Conservation (phyloP, 2,888 invertebrate genomes). For the Pachymerium ferrugineum region DNA sequence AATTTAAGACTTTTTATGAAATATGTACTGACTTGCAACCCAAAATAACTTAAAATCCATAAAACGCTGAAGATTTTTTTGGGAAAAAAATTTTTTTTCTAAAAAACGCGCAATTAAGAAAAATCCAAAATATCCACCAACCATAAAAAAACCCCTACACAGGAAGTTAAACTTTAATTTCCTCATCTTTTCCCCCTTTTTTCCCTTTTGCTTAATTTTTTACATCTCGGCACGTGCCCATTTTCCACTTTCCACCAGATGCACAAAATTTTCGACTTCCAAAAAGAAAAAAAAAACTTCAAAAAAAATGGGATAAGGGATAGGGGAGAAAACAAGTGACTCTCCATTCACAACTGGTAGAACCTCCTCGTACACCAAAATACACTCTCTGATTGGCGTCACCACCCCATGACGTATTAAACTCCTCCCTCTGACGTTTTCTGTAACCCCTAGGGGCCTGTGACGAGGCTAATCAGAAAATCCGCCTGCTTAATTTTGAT, state of each 20-base stretch:
- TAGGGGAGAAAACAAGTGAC: not conserved
- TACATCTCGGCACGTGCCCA: constrained; percentile 1
- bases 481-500: constrained; percentile 33
- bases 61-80: too few species aligned
- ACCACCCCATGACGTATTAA: not conserved
- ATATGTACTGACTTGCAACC: too few species aligned
- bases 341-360: not conserved
- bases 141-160: not conserved
- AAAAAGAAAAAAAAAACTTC: not conserved
- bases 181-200: constrained; percentile 17
- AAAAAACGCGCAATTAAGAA: not conserved
- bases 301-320: too few species aligned
- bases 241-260: constrained; percentile 1
- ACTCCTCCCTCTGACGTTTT: not conserved
- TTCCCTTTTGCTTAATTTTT: not conserved
- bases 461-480: constrained; percentile 34
- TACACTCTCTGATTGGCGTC: not conserved
- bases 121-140: not conserved
- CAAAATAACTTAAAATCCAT: too few species aligned
- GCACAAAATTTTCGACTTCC: not conserved
- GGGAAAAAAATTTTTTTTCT: not conserved
- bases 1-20: too few species aligned
- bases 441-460: not conserved
- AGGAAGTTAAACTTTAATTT: not conserved
- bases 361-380: not conserved